A percentile compares a stretch with the other conserved stretches of the same genome.
phyloP scores from a whole-genome alignment of 2,888 invertebrate species.

The Apoda limacodes region DNA sequence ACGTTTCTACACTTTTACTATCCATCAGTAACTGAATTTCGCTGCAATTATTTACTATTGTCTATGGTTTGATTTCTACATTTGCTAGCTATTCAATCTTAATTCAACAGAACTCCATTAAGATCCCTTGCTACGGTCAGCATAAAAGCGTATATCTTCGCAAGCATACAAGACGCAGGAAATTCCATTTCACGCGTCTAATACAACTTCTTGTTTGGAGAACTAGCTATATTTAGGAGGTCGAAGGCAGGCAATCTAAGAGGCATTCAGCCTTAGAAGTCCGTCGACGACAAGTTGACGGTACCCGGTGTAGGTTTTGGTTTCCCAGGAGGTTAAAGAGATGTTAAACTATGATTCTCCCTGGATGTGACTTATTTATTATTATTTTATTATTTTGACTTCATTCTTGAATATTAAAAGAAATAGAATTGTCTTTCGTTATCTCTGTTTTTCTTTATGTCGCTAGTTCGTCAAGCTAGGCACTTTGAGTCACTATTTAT shows the following conservation, averaged over 20 bases:
- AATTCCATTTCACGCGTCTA: constrained; percentile 48
- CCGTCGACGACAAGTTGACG: constrained; percentile 40
- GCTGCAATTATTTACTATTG: constrained; percentile 29
- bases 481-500: too few relatives aligned
- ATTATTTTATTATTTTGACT: too few relatives aligned
- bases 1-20: too few relatives aligned
- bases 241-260: constrained; percentile 61
- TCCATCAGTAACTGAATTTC: too few relatives aligned
- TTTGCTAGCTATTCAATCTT: constrained; percentile 26
- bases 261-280: constrained; percentile 51
- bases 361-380: too few relatives aligned
- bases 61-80: constrained; percentile 25
- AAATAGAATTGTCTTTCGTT: too few relatives aligned
- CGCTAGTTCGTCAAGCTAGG: too few relatives aligned
- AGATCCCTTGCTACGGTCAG: constrained; percentile 28
- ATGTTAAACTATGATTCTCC: too few relatives aligned
- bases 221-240: constrained; percentile 53
- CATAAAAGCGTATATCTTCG: constrained; percentile 21
- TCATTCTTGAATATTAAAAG: too few relatives aligned
- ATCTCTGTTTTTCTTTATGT: too few relatives aligned
- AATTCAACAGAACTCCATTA: constrained; percentile 33
- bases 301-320: constrained; percentile 48
- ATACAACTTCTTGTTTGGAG: constrained; percentile 52
- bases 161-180: constrained; percentile 25
- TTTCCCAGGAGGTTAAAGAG: constrained; percentile 43